Evolutionary conservation across 1,140 invertebrate genomes (phyloP), one percentile per base, ranked within the genome.

Genomic region (Drosophila tsacasi): DNA sequence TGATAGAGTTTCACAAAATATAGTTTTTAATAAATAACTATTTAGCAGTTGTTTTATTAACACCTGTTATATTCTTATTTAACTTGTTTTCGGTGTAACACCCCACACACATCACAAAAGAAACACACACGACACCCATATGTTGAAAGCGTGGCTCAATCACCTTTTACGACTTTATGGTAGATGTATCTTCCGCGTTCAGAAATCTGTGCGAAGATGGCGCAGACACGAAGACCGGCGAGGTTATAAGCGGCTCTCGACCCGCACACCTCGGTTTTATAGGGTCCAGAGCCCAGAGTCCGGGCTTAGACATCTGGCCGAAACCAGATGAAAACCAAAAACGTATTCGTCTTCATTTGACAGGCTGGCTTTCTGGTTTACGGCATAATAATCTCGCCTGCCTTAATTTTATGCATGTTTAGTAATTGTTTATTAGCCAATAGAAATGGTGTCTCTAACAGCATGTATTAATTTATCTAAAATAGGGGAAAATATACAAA

Each of bases 231-330:
- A 62, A 63, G 64, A 46, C 73, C 74, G 63, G 65, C 47, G 49
- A 39, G 69, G 60, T 71, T 75, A 50, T 87, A 81, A 84, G 69
- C 64, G 69, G 77, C 66, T 74, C 55, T 81, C 58, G 66, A 67
- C 46, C 32, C 42, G 57, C 65, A 68, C 77, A 54, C 40, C 40
- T 50, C 42, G 50, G 44, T 89, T 87, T 87, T 89, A 87, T 87
- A 87, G 65, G 65, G 66, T 58, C 8, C 58, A 39, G 40, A 27
- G 37, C 19, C 32, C 27, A 40, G 42, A 25, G 19, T 23, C 49
- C 27, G 39, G 73, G 46, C 19, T 63, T 12, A 32, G 49, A 55
- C 62, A 42, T 54, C n/a, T 32, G 54, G 32, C 62, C 42, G n/a
- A 65, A 77, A 77, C 54, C 63, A 55, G 64, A 68, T 54, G 39